Conservation (phyloP, 2,113 vertebrate species). For the Grallaria varia region DNA sequence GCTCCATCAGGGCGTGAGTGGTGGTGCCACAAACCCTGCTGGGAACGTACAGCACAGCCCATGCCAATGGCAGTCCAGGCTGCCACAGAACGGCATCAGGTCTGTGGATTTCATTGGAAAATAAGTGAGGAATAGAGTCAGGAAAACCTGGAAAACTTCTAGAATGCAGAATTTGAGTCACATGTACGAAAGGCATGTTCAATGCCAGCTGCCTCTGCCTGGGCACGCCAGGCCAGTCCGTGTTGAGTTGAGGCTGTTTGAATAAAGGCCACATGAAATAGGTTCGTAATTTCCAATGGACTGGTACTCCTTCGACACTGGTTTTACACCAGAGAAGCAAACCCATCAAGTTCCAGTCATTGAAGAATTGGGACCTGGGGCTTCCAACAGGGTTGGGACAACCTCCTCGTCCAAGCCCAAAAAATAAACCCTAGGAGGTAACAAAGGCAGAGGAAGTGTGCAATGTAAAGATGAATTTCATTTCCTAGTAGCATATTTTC, state of each 20-base stretch:
- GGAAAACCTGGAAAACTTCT: not conserved
- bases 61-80: accelerated
- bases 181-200: not conserved
- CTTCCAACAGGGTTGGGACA: not conserved
- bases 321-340: not conserved
- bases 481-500: not conserved
- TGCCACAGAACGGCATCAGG: not conserved
- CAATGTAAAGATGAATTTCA: not conserved
- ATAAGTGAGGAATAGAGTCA: not conserved
- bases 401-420: not conserved
- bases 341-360: not conserved
- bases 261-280: not conserved
- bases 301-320: not conserved
- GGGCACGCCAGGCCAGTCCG: not conserved
- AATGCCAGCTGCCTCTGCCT: accelerated
- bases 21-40: accelerated
- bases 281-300: not conserved
- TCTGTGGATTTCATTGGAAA: not conserved
- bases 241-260: accelerated
- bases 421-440: not conserved
- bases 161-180: not conserved
- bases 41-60: accelerated
- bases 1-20: too few relatives aligned
- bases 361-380: not conserved
- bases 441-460: not conserved